phyloP scores from a whole-genome alignment of 92 coral and sea anemone genomes.

The Phenganax marumi region DNA sequence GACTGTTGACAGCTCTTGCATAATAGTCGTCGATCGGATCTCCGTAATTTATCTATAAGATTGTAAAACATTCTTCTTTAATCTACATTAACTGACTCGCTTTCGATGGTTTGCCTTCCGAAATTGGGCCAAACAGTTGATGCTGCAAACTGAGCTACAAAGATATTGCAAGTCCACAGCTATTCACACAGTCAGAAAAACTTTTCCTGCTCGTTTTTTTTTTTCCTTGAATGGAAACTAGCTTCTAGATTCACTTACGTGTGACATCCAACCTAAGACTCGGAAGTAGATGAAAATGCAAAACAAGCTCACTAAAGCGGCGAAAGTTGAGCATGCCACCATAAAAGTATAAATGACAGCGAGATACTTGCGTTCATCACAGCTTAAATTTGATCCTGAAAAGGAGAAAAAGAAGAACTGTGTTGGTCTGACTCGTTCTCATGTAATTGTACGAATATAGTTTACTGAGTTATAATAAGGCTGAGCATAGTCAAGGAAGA shows the following conservation, averaged over 20 bases:
- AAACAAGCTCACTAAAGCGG: constrained; percentile 9
- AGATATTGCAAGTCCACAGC: no score
- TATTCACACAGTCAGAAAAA: neutral
- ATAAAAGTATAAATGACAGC: constrained; percentile 7
- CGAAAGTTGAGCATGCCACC: constrained; percentile 17
- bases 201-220: no score
- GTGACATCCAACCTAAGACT: constrained; percentile 39
- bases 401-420: neutral
- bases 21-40: constrained; percentile 37
- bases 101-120: no score
- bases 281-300: constrained; percentile 34
- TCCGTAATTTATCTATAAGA: neutral
- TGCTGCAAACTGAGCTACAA: no score
- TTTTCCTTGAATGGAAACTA: no score
- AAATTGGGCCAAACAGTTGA: no score
- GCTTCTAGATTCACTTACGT: constrained; percentile 15
- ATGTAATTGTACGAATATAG: neutral
- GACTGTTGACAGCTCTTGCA: constrained; percentile 28
- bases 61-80: neutral
- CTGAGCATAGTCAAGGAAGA: no score
- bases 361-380: constrained; percentile 18
- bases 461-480: neutral
- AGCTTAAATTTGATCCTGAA: neutral
- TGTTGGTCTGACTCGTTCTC: neutral
- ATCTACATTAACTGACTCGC: neutral